Conservation (phyloP, 1,140 invertebrate species). For the Piezodorus guildinii region DNA sequence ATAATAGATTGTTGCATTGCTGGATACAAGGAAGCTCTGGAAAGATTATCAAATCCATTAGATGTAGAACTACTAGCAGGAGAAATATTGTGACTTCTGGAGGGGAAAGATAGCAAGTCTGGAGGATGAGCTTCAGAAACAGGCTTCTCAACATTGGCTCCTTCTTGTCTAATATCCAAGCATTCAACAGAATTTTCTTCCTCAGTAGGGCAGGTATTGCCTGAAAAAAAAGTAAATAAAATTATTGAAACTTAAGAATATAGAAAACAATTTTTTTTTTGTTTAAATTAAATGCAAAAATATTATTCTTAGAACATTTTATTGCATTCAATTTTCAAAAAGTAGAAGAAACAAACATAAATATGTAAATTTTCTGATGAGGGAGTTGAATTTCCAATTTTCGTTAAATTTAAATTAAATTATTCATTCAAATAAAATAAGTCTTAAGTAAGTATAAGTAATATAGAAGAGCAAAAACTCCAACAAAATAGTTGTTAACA, state of each 20-base stretch:
- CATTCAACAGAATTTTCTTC: slow-evolving; percentile 25
- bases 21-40: slow-evolving; percentile 29
- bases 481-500: no score
- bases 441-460: no score
- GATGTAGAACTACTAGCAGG: slow-evolving; percentile 60
- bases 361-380: no score
- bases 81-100: slow-evolving; percentile 44
- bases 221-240: slow-evolving; percentile 32
- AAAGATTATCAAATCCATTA: slow-evolving; percentile 42
- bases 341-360: no score
- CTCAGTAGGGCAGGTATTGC: slow-evolving; percentile 33
- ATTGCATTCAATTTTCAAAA: no score
- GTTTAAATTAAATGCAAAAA: no score
- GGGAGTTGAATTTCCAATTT: no score
- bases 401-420: no score
- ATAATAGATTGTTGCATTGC: slow-evolving; percentile 38
- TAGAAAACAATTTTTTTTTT: no score
- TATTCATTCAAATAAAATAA: no score
- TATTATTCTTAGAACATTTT: no score
- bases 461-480: no score
- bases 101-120: slow-evolving; percentile 66
- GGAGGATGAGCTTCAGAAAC: slow-evolving; percentile 46
- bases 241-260: neutral
- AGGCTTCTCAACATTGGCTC: slow-evolving; percentile 1
- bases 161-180: slow-evolving; percentile 16